Base-by-base conservation (phyloP, 2,113 vertebrate species). In the Xenopus borealis region DNA sequence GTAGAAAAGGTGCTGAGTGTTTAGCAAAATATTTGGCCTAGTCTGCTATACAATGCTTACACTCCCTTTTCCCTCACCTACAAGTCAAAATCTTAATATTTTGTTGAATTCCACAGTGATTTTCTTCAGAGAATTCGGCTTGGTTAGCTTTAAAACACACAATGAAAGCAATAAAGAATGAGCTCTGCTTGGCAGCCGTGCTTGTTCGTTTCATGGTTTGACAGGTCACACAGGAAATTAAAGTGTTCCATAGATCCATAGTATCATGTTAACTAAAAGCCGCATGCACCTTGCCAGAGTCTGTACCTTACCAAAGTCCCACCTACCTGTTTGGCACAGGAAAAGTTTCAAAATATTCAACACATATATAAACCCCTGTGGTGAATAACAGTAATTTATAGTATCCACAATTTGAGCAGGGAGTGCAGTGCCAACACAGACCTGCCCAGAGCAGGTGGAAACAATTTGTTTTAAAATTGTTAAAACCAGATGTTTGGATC, bases 221-320 rank as follows among this genome's bases (percentile, higher is more conserved):
- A 59, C 55, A 14, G 53, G 53, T 70, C 58, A 11, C 30, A 45
- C 53, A 70, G 68, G 68, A 70, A 70, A 70, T 70, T 18, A 70
- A 70, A 70, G 17, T 70, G 27, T 70, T 70, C 68, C 53, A 70
- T 45, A 19, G 45, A 67, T 67, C 65, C 44, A 45, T 23, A 10
- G 68, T 70, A 70, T 70, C 68, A 18, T 12, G 67, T 69, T 58
- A 30, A 53, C 66, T 53, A 27, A 55, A 13, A 33, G 67, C 17
- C n/a, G 30, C 14, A 44, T 18, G 17, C n/a, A 67, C 65, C 65
- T 50, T 23, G 65, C 65, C 65, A 67, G 46, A 16, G 53, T 10
- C 33, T 33, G 10, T 23, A 69, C 27, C 53, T 69, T 70, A 33
- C 53, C 53, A 70, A 44, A 70, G 33, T 70, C 7, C 68, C 68